Conservation (phyloP, 2,113 vertebrate genomes). For the Pandion haliaetus region DNA sequence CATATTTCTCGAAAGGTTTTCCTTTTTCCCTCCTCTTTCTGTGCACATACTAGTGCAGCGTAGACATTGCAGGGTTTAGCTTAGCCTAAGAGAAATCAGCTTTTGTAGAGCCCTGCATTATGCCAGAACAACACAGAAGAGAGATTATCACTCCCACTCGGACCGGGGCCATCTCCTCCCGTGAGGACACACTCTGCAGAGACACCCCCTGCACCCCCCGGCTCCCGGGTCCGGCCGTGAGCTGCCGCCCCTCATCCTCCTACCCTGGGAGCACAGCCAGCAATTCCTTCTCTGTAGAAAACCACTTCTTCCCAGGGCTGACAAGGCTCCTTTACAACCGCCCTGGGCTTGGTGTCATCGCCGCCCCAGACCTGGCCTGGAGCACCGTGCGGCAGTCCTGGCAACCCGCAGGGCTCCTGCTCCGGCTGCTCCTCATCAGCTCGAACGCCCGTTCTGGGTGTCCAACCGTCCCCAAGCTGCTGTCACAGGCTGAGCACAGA, state of each 20-base stretch:
- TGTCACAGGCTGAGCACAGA: not conserved
- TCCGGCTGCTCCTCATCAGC: not conserved
- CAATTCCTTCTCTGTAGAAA: not conserved
- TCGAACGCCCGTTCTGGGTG: rapidly evolving
- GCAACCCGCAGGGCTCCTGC: not conserved
- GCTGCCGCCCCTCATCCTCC: not conserved
- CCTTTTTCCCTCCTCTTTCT: not conserved
- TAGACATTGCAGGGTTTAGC: not conserved
- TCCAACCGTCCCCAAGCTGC: not conserved
- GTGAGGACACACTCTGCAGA: not conserved
- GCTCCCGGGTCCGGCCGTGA: not conserved
- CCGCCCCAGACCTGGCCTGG: not conserved
- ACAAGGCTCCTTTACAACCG: not conserved
- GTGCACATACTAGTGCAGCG: not conserved
- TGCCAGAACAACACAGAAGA: not conserved
- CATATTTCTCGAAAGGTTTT: not conserved
- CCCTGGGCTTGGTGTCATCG: not conserved
- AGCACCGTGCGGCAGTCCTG: rapidly evolving
- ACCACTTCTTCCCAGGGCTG: not conserved
- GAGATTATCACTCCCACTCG: not conserved
- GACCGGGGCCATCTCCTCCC: not conserved
- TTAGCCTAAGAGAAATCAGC: not conserved
- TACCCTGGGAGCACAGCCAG: not conserved
- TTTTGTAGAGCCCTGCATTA: not conserved
- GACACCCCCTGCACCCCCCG: not conserved